These are phyloP conservation scores for Strix uralensis DNA, from an alignment of 2,113 vertebrate species.

Conservation along the genomic window DNA sequence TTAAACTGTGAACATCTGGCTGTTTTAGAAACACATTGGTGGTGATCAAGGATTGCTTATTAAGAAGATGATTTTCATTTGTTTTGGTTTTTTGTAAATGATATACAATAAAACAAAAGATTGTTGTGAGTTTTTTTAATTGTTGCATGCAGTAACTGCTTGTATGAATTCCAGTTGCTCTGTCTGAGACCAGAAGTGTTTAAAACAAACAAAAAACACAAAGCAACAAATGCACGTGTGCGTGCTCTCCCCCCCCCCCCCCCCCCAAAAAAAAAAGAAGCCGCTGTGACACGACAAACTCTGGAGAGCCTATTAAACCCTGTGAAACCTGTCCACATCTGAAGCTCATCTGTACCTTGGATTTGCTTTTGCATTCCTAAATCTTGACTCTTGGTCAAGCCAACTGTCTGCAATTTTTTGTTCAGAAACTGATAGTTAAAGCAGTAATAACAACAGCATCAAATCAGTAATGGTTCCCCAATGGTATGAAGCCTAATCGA, in stretches of 20 bases:
- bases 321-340: slow-evolving; percentile 57
- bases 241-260: too few species aligned
- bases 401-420: slow-evolving; percentile 70
- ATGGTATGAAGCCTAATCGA: slow-evolving; percentile 67
- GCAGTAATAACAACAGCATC: slow-evolving; percentile 66
- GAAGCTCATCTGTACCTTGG: slow-evolving; percentile 72
- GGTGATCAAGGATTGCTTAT: slow-evolving; percentile 61
- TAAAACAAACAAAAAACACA: not conserved
- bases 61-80: slow-evolving; percentile 64
- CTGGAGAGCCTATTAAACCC: slow-evolving; percentile 4
- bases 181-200: not conserved
- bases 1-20: slow-evolving; percentile 59
- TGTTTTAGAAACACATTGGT: slow-evolving; percentile 45
- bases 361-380: slow-evolving; percentile 73
- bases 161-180: not conserved
- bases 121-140: slow-evolving; percentile 21
- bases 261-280: not conserved
- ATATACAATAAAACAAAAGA: slow-evolving; percentile 55
- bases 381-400: slow-evolving; percentile 68
- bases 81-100: slow-evolving; percentile 58
- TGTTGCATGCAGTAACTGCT: not conserved
- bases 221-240: not conserved
- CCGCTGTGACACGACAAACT: slow-evolving; percentile 38
- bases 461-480: slow-evolving; percentile 63
- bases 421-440: slow-evolving; percentile 71